Evolutionary conservation across 1,140 invertebrate species (phyloP).

Genomic region (Drosophila mojavensis): DNA sequence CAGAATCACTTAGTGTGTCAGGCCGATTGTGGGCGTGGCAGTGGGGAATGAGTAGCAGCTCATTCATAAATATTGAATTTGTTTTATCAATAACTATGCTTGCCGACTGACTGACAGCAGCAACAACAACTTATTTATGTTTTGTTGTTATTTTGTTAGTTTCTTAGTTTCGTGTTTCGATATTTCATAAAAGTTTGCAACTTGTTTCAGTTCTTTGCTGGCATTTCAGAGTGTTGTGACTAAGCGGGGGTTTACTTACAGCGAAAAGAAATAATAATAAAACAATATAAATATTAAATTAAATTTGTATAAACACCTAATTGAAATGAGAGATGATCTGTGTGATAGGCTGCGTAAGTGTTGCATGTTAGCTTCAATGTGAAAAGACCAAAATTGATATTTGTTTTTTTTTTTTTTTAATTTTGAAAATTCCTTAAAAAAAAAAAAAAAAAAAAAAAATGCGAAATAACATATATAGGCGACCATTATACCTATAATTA

Average conservation of each 20-base stretch:
- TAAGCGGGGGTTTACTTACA: not conserved
- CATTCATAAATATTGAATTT: conserved; percentile 71
- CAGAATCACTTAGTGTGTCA: conserved; percentile 68
- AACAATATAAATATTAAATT: not conserved
- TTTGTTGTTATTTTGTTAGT: conserved; percentile 64
- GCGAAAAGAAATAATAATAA: not conserved
- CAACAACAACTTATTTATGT: conserved; percentile 25
- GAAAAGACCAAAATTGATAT: no score
- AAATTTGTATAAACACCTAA: not conserved
- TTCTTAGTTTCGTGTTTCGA: conserved; percentile 30
- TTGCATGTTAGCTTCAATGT: not conserved
- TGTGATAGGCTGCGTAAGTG: conserved; percentile 65
- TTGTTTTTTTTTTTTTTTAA: not conserved
- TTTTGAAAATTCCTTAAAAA: not conserved
- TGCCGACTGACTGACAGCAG: conserved; percentile 32
- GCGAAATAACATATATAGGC: no score
- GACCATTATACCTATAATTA: no score
- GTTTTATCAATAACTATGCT: conserved; percentile 84
- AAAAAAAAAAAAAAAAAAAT: no score
- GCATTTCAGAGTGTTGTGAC: conserved; percentile 46
- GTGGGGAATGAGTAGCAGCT: conserved; percentile 17
- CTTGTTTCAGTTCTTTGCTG: conserved; percentile 54
- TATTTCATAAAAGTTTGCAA: conserved; percentile 11
- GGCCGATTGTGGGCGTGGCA: conserved; percentile 12
- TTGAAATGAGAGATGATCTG: conserved; percentile 53